Conservation (phyloP, 2,888 invertebrate genomes). For the Drosophila gaucha region DNA sequence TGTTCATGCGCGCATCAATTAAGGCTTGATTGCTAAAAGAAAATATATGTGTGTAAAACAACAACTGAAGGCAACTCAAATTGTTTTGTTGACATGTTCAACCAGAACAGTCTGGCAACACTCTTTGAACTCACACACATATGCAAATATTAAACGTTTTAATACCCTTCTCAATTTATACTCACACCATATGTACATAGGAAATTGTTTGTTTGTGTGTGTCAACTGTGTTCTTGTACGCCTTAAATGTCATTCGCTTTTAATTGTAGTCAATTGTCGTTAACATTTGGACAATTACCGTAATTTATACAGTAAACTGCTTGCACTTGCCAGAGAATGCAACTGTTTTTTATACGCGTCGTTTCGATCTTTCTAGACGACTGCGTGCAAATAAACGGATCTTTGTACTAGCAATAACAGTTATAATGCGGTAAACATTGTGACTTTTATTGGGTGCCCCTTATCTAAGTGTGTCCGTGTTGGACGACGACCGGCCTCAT, state of each 20-base stretch:
- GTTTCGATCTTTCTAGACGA: slow-evolving; percentile 41
- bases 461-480: slow-evolving; percentile 41
- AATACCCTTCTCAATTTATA: slow-evolving; percentile 1
- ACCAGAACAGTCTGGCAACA: slow-evolving; percentile 43
- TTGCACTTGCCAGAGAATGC: slow-evolving; percentile 15
- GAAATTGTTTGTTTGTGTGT: background rate
- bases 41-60: slow-evolving; percentile 17
- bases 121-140: slow-evolving; percentile 4
- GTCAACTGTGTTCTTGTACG: slow-evolving; percentile 14
- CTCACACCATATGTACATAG: background rate
- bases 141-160: slow-evolving; percentile 11
- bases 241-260: slow-evolving; percentile 22
- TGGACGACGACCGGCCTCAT: slow-evolving; percentile 25
- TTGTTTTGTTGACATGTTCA: slow-evolving; percentile 27
- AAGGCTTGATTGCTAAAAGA: slow-evolving; percentile 30
- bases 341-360: slow-evolving; percentile 4
- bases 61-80: slow-evolving; percentile 9
- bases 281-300: slow-evolving; percentile 11
- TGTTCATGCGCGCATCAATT: slow-evolving; percentile 29
- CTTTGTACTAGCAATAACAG: slow-evolving; percentile 32
- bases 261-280: slow-evolving; percentile 21
- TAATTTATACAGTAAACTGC: slow-evolving; percentile 25
- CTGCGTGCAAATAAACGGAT: slow-evolving; percentile 17
- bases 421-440: slow-evolving; percentile 38
- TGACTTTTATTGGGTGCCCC: slow-evolving; percentile 24